These are phyloP conservation scores for Pristionchus arcanus DNA, from an alignment of 2,888 invertebrate species.

Conservation along the genomic window DNA sequence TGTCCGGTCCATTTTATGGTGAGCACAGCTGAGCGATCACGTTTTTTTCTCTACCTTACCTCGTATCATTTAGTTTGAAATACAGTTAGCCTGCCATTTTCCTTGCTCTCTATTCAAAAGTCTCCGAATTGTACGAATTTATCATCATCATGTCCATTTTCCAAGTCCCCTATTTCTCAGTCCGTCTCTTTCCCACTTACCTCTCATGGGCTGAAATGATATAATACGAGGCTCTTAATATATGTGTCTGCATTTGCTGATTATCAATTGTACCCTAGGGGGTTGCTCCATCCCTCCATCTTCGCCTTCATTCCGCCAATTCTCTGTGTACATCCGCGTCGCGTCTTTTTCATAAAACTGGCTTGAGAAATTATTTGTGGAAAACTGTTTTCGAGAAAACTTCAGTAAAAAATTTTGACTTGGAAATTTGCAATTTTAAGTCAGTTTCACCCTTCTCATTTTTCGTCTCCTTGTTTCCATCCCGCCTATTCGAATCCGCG, in stretches of 20 bases:
- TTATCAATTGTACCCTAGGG: background rate
- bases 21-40: constrained; percentile 33
- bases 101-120: background rate
- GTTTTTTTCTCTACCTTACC: constrained; percentile 5
- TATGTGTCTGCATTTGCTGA: background rate
- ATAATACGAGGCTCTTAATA: background rate
- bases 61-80: background rate
- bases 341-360: background rate
- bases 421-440: no score
- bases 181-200: background rate
- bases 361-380: no score
- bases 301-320: background rate
- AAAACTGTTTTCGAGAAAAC: no score
- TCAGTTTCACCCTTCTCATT: no score
- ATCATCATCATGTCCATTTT: background rate
- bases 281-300: background rate
- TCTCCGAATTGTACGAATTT: background rate
- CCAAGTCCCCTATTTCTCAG: background rate
- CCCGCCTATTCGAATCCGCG: no score
- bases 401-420: no score
- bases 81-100: background rate
- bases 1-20: background rate
- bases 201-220: background rate
- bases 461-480: no score
- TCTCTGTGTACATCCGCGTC: background rate